Evolutionary conservation across 2,888 invertebrate genomes (phyloP), one percentile per base, ranked within the genome.

Genomic region (Andrena dorsata): DNA sequence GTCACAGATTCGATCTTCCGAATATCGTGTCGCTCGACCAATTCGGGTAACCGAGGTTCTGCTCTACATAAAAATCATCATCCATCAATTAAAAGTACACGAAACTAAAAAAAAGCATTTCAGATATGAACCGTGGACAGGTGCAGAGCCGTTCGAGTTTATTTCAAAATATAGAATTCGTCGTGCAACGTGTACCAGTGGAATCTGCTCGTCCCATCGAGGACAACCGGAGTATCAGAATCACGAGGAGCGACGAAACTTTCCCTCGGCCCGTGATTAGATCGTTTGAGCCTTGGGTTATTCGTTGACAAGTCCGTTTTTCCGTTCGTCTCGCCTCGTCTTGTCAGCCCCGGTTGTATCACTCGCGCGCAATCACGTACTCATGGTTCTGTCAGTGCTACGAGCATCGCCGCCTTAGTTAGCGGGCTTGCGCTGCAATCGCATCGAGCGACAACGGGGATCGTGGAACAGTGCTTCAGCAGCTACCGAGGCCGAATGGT

Each of bases 401-500:
- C 79, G 84, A 70, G 77, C 68, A 76, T 61, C 66, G 76, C 73
- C 78, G 85, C 75, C 68, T 80, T 85, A 64, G 80, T 72, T 72
- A 41, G 87, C 84, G 86, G 83, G 87, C 90, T 90, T 88, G 85
- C 80, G 87, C 87, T 89, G 84, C 89, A 83, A 81, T 80, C 86
- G 91, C 88, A 80, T 83, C 90, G 89, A 89, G 86, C 85, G 58
- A 13, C 58, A 85, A 87, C 90, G 77, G 68, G 66, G 80, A 85
- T 61, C 81, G 58, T 90, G n/a, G 90, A 90, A 89, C 91, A 92
- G 93, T 92, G 90, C 85, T 88, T 84, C 89, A 84, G 85, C 87
- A 91, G 89, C 92, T 91, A 84, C 87, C 89, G 91, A 88, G 89
- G 90, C 89, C 89, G 91, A 87, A 91, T 90, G 91, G 90, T 91